These are phyloP conservation scores for Oegoconia quadripuncta DNA, from an alignment of 2,888 invertebrate genomes.

Conservation along the genomic window DNA sequence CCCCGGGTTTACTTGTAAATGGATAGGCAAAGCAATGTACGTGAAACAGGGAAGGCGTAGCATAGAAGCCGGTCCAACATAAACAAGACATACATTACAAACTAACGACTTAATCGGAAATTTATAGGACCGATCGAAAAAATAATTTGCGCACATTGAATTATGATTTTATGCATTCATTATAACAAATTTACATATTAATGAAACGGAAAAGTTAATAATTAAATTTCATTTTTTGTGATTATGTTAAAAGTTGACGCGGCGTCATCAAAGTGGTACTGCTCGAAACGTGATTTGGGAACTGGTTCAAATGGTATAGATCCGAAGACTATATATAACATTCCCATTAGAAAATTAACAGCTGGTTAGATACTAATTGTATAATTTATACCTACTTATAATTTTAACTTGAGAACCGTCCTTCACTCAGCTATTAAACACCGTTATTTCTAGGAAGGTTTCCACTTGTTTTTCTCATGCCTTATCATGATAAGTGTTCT, in stretches of 20 bases:
- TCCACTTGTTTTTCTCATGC: too few species aligned
- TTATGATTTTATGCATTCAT: constrained; percentile 46
- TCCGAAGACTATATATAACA: constrained; percentile 16
- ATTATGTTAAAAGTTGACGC: constrained; percentile 53
- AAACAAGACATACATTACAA: constrained; percentile 16
- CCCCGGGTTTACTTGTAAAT: neutral
- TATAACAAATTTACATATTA: constrained; percentile 49
- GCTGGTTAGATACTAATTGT: constrained; percentile 34
- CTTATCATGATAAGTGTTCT: too few species aligned
- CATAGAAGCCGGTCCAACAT: constrained; percentile 13
- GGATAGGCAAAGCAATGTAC: constrained; percentile 1
- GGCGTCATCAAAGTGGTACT: constrained; percentile 41
- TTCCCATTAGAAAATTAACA: constrained; percentile 25
- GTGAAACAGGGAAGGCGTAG: constrained; percentile 6
- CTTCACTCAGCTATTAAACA: too few species aligned
- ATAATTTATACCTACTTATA: constrained; percentile 35
- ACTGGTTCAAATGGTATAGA: constrained; percentile 5
- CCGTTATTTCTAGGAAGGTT: too few species aligned
- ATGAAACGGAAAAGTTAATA: constrained; percentile 37
- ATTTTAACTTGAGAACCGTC: too few species aligned
- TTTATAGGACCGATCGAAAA: constrained; percentile 36
- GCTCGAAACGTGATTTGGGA: constrained; percentile 8
- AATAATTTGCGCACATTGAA: constrained; percentile 41
- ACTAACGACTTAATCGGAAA: constrained; percentile 52
- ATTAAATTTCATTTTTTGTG: constrained; percentile 44